phyloP scores from a whole-genome alignment of 2,888 invertebrate species.

The Hermaeophaga mercurialis region DNA sequence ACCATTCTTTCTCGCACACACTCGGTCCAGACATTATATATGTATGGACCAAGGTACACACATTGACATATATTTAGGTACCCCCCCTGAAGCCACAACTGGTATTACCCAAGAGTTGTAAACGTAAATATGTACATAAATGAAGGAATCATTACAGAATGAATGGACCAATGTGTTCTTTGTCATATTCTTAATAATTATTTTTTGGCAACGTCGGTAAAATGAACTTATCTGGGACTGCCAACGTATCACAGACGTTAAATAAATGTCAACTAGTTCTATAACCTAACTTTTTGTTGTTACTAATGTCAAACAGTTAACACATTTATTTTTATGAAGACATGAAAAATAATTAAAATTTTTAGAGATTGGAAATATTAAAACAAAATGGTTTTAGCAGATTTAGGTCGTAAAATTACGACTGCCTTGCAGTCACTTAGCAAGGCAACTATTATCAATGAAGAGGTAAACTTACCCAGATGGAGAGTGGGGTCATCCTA shows the following conservation, averaged over 20 bases:
- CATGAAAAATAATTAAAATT: slow-evolving; percentile 21
- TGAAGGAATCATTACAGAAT: no score
- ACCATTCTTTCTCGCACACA: no score
- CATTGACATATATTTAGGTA: no score
- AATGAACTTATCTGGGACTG: no score
- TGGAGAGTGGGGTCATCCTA: slow-evolving; percentile 33
- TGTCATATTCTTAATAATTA: no score
- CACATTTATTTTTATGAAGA: slow-evolving; percentile 12
- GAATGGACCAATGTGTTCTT: no score
- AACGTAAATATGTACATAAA: no score
- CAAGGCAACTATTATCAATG: slow-evolving; percentile 97
- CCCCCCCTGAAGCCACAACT: no score
- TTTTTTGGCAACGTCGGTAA: no score
- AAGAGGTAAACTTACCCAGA: slow-evolving; percentile 73
- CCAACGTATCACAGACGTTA: slow-evolving; percentile 18
- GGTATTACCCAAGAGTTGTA: no score
- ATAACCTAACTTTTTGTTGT: slow-evolving; percentile 10
- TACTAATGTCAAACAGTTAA: slow-evolving; percentile 16
- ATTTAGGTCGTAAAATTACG: slow-evolving; percentile 99
- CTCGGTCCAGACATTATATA: no score
- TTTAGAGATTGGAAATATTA: slow-evolving; percentile 24
- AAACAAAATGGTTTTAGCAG: slow-evolving; percentile 95
- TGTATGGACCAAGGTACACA: no score
- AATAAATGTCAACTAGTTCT: slow-evolving; percentile 2
- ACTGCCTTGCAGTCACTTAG: slow-evolving; percentile 96